These are phyloP conservation scores for Sander vitreus DNA, from an alignment of 2,113 vertebrate genomes.

Conservation along the genomic window DNA sequence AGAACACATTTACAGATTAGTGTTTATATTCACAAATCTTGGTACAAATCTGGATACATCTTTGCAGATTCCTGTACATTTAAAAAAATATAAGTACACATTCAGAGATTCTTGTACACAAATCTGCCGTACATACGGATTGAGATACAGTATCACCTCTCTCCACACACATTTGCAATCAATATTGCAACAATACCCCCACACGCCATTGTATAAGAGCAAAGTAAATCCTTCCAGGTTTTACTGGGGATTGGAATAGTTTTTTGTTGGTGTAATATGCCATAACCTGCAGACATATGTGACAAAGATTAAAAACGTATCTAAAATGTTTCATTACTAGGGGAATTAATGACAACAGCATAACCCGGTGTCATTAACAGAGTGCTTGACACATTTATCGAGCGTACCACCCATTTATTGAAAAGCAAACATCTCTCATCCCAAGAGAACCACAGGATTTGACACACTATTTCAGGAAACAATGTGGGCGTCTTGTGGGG, in stretches of 20 bases:
- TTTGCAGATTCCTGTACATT: neutral
- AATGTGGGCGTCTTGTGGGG: slow-evolving; percentile 39
- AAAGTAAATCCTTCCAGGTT: slow-evolving; percentile 31
- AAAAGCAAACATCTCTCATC: slow-evolving; percentile 36
- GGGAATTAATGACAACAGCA: neutral
- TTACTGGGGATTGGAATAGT: slow-evolving; percentile 2
- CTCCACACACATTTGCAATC: neutral
- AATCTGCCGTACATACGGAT: neutral
- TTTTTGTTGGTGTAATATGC: slow-evolving; percentile 7
- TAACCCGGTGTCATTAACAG: neutral
- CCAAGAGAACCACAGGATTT: slow-evolving; percentile 18
- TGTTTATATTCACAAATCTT: no score
- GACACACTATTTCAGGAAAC: slow-evolving; percentile 33
- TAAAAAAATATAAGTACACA: neutral
- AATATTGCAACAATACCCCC: slow-evolving; percentile 1
- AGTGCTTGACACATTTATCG: slow-evolving; percentile 7
- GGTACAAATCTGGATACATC: neutral
- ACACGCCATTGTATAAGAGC: slow-evolving; percentile 10
- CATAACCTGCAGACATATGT: neutral
- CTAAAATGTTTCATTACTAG: neutral
- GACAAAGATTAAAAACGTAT: neutral
- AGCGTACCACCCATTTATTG: slow-evolving; percentile 24
- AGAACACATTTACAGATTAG: no score
- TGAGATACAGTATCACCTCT: neutral
- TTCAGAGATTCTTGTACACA: neutral